Conservation (phyloP, 2,888 invertebrate species). For the Cryptocheilus praepositus region DNA sequence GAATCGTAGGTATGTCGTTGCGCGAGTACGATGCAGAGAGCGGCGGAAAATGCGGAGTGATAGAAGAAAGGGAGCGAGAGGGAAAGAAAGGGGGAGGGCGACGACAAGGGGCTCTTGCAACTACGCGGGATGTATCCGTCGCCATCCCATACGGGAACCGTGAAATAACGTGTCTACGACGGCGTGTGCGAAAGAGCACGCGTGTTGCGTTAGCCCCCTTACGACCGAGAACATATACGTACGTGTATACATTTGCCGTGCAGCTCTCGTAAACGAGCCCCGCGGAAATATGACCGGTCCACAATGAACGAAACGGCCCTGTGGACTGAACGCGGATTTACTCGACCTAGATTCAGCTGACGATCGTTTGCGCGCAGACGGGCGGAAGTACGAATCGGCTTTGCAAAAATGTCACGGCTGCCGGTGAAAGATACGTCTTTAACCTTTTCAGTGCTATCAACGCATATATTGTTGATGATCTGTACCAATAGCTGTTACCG, state of each 20-base stretch:
- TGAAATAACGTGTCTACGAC: slow-evolving; percentile 17
- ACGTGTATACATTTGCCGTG: neutral
- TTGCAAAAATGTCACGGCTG: neutral
- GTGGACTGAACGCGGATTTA: slow-evolving; percentile 17
- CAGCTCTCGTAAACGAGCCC: neutral
- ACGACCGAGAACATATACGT: neutral
- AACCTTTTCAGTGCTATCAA: slow-evolving; percentile 7
- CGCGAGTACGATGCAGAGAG: slow-evolving; percentile 6
- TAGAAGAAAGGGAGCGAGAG: slow-evolving; percentile 11
- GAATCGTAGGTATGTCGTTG: slow-evolving; percentile 31
- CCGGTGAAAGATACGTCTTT: slow-evolving; percentile 11
- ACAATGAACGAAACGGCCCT: no score
- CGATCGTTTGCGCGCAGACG: neutral
- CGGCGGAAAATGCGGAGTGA: no score
- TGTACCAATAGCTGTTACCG: no score
- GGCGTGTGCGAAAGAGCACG: slow-evolving; percentile 7
- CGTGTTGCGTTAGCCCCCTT: slow-evolving; percentile 11
- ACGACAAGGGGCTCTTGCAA: slow-evolving; percentile 44
- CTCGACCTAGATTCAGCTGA: neutral
- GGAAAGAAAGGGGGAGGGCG: slow-evolving; percentile 18
- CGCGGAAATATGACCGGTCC: slow-evolving; percentile 17
- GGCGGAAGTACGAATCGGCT: neutral
- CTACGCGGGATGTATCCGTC: slow-evolving; percentile 45
- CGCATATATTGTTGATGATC: no score
- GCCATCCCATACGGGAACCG: slow-evolving; percentile 35